Conservation (phyloP, 2,113 vertebrate species). For the Sinocyclocheilus maitianheensis region DNA sequence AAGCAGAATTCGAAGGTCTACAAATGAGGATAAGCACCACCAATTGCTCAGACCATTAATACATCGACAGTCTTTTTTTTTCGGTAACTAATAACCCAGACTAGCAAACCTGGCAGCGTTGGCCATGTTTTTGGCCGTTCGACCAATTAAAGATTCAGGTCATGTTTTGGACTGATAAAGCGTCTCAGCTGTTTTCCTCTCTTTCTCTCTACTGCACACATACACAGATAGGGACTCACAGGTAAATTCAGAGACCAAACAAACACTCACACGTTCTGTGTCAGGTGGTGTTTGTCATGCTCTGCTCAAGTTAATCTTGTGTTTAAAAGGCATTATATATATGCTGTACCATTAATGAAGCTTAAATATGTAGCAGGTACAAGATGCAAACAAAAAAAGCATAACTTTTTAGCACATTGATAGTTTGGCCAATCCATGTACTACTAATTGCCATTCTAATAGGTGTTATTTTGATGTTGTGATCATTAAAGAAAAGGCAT, state of each 20-base stretch:
- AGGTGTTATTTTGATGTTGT: too few relatives aligned
- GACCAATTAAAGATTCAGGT: background rate
- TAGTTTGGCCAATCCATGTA: too few relatives aligned
- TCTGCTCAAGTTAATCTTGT: conserved; percentile 20
- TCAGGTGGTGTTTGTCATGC: conserved; percentile 1
- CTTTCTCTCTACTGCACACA: background rate
- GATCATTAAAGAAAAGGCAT: too few relatives aligned
- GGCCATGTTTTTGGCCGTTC: background rate
- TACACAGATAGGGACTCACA: background rate
- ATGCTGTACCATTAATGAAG: background rate
- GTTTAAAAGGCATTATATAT: background rate
- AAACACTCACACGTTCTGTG: background rate
- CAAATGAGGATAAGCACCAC: conserved; percentile 1
- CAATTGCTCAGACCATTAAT: background rate
- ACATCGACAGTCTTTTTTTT: background rate
- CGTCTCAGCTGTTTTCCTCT: conserved; percentile 8
- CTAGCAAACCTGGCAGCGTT: background rate
- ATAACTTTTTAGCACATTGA: too few relatives aligned
- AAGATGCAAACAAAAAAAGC: background rate
- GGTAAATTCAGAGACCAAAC: background rate
- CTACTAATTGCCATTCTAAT: background rate
- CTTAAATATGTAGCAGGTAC: background rate
- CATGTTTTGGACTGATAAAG: conserved; percentile 7
- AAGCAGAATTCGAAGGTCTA: background rate
- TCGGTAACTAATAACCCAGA: background rate